These are phyloP conservation scores for Oxygymnocypris stewartii DNA, from an alignment of 2,113 vertebrate species.

Conservation along the genomic window DNA sequence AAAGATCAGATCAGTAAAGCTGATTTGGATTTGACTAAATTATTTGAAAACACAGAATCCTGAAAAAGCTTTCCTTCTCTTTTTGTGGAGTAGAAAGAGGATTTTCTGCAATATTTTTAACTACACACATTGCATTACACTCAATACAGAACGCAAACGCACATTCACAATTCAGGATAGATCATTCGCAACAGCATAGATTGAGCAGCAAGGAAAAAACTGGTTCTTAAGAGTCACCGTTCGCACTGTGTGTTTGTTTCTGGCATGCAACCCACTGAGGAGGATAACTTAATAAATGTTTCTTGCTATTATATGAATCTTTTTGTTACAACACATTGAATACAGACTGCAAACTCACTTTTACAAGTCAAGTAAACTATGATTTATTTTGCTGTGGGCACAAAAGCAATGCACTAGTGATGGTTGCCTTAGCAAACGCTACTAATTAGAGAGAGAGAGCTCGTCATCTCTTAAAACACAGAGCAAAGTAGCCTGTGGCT, in stretches of 20 bases:
- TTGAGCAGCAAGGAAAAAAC: background rate
- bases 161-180: no score
- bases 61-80: no score
- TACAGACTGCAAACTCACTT: background rate
- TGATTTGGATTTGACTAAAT: no score
- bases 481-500: constrained; percentile 1
- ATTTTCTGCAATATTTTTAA: background rate
- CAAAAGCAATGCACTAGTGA: background rate
- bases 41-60: no score
- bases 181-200: background rate
- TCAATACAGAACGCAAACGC: background rate
- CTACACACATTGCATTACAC: background rate
- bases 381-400: background rate
- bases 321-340: background rate
- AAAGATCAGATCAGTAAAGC: no score
- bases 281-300: background rate
- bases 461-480: background rate
- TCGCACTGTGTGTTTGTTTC: background rate
- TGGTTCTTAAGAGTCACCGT: background rate
- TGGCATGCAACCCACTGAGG: background rate
- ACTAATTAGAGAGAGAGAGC: background rate
- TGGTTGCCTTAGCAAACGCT: background rate
- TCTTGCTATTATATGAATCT: background rate
- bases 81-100: background rate
- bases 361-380: background rate